These are phyloP conservation scores for Caenorhabditis latens DNA, from an alignment of 1,140 invertebrate genomes.

Conservation along the genomic window DNA sequence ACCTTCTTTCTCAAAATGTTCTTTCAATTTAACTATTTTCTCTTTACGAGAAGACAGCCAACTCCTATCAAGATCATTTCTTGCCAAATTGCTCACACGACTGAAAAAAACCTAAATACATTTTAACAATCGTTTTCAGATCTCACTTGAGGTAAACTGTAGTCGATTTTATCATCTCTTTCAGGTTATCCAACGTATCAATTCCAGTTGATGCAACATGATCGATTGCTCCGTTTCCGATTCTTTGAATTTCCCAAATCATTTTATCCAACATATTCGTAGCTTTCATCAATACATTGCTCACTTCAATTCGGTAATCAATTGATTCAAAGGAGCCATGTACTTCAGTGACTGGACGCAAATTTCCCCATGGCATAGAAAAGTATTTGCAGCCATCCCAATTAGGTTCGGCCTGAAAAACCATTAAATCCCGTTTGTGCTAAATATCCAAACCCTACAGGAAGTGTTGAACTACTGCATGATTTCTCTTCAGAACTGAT, in stretches of 20 bases:
- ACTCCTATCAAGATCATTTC: not conserved
- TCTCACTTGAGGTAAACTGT: not conserved
- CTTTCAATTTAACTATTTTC: conserved; percentile 5
- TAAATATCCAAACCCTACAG: conserved; percentile 54
- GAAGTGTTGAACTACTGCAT: conserved; percentile 70
- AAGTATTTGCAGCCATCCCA: conserved; percentile 70
- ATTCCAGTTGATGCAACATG: conserved; percentile 64
- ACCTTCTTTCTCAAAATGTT: not conserved
- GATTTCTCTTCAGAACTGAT: conserved; percentile 51
- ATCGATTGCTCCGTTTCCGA: conserved; percentile 57
- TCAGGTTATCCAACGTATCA: conserved; percentile 55
- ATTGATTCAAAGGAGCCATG: conserved; percentile 68
- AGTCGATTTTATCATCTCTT: not conserved
- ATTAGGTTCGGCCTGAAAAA: conserved; percentile 70
- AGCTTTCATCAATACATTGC: conserved; percentile 69
- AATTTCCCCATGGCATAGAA: conserved; percentile 75
- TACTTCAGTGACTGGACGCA: conserved; percentile 72
- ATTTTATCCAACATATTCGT: conserved; percentile 58
- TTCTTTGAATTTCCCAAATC: conserved; percentile 54
- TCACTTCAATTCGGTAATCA: conserved; percentile 62
- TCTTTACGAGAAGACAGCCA: not conserved
- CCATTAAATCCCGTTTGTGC: not conserved
- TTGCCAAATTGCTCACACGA: not conserved
- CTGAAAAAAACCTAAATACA: not conserved
- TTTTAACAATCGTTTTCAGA: not conserved